Evolutionary conservation across 2,888 invertebrate species (phyloP), one percentile per base, ranked within the genome.

Genomic region (Chorisops tibialis): DNA sequence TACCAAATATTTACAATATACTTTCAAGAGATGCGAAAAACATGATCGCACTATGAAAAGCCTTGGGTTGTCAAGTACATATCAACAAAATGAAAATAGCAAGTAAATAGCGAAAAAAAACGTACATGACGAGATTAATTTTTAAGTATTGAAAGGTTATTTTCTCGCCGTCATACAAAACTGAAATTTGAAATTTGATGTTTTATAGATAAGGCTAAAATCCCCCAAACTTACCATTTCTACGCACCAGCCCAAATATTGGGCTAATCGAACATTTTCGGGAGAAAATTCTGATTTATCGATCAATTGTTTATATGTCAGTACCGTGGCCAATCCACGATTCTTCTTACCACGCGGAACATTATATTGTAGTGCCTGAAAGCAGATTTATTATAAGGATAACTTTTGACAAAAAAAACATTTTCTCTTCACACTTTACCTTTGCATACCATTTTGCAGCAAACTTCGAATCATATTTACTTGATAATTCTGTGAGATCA

Each of bases 171-270:
- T n/a, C n/a, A n/a, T n/a, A n/a, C n/a, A n/a, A n/a, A n/a, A n/a
- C n/a, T n/a, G n/a, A n/a, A n/a, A n/a, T n/a, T n/a, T n/a, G n/a
- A n/a, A n/a, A n/a, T n/a, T n/a, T n/a, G n/a, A n/a, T n/a, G n/a
- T n/a, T n/a, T n/a, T n/a, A n/a, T n/a, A n/a, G n/a, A n/a, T n/a
- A n/a, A n/a, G n/a, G n/a, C n/a, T n/a, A n/a, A n/a, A n/a, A n/a
- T n/a, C n/a, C n/a, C n/a, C n/a, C n/a, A n/a, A n/a, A 79, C 85
- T 81, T 77, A 96, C 96, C 88, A 96, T 85, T 85, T 97, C 97
- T 4, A 91, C 85, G 74, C 95, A 94, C 95, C 96, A 96, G 65
- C 95, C 96, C 75, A 96, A 82, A 69, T 94, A 87, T 68, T 91
- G 87, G 0, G 93, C 91, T 63, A 87, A 76, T 68, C 86, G 84